Conservation (phyloP, 2,888 invertebrate genomes). For the Escarpia spicata region DNA sequence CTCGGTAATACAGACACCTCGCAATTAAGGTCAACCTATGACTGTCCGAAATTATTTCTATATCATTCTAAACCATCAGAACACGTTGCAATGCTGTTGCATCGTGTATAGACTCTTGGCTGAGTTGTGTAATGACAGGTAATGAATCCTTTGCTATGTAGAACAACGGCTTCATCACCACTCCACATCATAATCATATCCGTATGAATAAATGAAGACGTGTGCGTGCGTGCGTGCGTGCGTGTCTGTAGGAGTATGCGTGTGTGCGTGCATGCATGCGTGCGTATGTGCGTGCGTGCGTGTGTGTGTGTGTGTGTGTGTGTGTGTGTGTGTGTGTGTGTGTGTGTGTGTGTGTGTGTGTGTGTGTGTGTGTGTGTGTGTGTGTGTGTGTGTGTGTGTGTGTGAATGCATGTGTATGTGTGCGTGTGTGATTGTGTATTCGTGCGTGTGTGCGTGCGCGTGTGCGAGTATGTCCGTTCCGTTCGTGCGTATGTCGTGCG, state of each 20-base stretch:
- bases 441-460: neutral
- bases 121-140: neutral
- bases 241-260: neutral
- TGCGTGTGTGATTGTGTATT: neutral
- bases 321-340: neutral
- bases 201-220: no score
- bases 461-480: no score
- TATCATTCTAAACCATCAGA: no score
- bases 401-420: neutral
- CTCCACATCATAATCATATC: no score
- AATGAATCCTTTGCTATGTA: neutral
- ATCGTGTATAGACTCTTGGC: neutral
- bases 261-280: neutral
- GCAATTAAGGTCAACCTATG: no score
- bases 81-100: neutral
- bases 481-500: neutral
- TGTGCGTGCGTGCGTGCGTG: neutral
- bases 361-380: neutral
- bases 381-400: neutral
- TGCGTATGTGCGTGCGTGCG: neutral
- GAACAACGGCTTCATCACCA: no score
- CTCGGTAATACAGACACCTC: no score
- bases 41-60: no score
- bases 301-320: neutral
- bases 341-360: neutral